These are phyloP conservation scores for Heliconius aoede DNA, from an alignment of 2,888 invertebrate genomes.

Conservation along the genomic window DNA sequence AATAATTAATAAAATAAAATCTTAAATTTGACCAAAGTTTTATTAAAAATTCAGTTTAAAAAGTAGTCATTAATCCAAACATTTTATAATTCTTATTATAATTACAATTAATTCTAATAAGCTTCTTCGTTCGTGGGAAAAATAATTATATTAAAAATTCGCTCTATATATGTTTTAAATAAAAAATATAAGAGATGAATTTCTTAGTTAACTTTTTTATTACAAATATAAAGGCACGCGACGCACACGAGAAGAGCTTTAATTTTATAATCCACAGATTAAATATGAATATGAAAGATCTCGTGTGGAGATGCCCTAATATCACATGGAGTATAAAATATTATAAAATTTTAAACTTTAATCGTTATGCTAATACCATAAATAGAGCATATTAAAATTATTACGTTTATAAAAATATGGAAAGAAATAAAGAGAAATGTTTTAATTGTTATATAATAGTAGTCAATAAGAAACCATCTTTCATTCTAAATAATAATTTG, in stretches of 20 bases:
- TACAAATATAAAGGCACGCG: slow-evolving; percentile 37
- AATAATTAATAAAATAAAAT: too few species aligned
- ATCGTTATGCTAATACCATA: slow-evolving; percentile 1
- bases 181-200: slow-evolving; percentile 37
- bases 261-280: neutral
- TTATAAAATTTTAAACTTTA: neutral
- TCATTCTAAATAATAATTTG: neutral
- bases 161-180: slow-evolving; percentile 32
- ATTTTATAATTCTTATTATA: slow-evolving; percentile 1
- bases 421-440: neutral
- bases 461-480: neutral
- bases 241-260: neutral
- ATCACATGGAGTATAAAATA: slow-evolving; percentile 34
- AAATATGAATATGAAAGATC: slow-evolving; percentile 10
- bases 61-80: neutral
- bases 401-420: neutral
- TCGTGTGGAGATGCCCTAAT: slow-evolving; percentile 32
- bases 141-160: slow-evolving; percentile 3
- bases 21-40: too few species aligned
- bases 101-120: neutral
- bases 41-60: too few species aligned
- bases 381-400: neutral
- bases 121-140: slow-evolving; percentile 19
- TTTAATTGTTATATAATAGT: neutral
- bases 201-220: slow-evolving; percentile 29